These are phyloP conservation scores for Ameiurus melas DNA, from an alignment of 2,113 vertebrate species.

Conservation along the genomic window DNA sequence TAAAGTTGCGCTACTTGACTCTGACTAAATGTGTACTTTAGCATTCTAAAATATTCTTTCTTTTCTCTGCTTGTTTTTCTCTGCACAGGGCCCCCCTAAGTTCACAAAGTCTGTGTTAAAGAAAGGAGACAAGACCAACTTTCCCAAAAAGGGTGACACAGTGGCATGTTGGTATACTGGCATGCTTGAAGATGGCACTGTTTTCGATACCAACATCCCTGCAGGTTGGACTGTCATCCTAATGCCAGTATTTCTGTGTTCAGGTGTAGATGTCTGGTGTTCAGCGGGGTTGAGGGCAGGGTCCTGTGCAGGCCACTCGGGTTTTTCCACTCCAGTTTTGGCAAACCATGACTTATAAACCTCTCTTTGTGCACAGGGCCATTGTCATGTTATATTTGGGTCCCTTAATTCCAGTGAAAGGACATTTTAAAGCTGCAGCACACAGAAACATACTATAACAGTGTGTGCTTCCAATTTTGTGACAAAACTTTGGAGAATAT, in stretches of 20 bases:
- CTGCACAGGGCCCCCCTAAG: slow-evolving; percentile 85
- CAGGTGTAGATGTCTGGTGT: not conserved
- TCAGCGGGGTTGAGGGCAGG: not conserved
- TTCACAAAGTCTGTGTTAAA: slow-evolving; percentile 87
- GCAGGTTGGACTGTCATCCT: slow-evolving; percentile 65
- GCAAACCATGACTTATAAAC: not conserved
- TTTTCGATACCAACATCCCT: slow-evolving; percentile 93
- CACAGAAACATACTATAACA: not conserved
- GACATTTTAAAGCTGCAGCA: not conserved
- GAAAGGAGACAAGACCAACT: slow-evolving; percentile 93
- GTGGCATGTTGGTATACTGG: slow-evolving; percentile 98
- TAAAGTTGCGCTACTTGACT: not conserved
- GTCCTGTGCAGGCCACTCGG: not conserved
- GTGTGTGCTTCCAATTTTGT: not conserved
- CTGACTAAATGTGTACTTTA: not conserved
- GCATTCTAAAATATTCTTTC: not conserved
- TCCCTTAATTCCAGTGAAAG: not conserved
- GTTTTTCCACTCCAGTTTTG: not conserved
- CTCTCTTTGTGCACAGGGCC: not conserved
- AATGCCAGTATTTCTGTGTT: not conserved
- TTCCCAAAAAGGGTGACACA: slow-evolving; percentile 91
- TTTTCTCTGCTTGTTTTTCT: not conserved
- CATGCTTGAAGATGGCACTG: slow-evolving; percentile 88
- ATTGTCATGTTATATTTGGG: not conserved
- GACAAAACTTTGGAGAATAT: not conserved